Conservation (phyloP, 2,113 vertebrate species). For the Pogona vitticeps region DNA sequence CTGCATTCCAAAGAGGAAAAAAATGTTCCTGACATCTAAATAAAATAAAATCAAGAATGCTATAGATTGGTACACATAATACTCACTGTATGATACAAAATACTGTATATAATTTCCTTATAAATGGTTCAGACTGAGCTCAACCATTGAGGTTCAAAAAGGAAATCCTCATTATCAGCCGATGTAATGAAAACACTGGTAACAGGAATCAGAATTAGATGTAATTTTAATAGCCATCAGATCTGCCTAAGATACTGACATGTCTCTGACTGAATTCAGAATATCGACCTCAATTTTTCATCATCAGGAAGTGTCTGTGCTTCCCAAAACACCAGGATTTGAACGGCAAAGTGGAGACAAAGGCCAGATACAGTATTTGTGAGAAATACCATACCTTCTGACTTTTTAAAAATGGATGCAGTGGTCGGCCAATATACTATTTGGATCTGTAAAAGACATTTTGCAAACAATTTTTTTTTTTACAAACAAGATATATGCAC, state of each 20-base stretch:
- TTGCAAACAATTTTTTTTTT: background rate
- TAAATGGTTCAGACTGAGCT: too few species aligned
- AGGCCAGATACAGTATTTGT: background rate
- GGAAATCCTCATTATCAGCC: background rate
- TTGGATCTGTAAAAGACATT: background rate
- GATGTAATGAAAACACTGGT: background rate
- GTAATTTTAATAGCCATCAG: background rate
- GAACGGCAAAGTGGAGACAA: background rate
- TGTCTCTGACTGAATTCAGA: background rate
- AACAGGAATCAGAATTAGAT: background rate
- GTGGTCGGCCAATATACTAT: background rate
- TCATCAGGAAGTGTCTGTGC: background rate
- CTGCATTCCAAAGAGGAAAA: background rate
- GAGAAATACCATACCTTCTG: background rate
- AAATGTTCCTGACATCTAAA: background rate
- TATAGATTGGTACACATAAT: background rate
- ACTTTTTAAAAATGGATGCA: background rate
- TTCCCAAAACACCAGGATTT: background rate
- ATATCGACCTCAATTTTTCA: background rate
- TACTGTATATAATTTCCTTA: fast-evolving
- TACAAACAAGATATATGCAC: too few species aligned
- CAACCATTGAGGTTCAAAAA: background rate
- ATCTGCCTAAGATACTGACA: background rate
- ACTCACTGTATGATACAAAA: background rate
- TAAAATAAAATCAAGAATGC: background rate